Evolutionary conservation across 2,888 invertebrate genomes (phyloP).

Genomic region (Sesamia inferens): DNA sequence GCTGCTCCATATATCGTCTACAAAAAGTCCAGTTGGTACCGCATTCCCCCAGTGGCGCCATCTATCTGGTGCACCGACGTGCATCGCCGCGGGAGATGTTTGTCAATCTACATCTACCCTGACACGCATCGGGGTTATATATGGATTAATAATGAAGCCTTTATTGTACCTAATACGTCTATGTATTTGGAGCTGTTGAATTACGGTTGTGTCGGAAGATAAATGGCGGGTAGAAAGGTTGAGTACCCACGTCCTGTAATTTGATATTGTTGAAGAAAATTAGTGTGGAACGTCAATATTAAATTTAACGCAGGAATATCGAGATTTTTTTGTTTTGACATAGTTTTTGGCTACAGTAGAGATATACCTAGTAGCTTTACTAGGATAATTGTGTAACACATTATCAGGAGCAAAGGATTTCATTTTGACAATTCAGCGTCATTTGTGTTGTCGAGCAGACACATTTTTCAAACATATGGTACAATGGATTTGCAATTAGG

Average conservation of each 20-base stretch:
- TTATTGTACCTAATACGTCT: conserved; percentile 35
- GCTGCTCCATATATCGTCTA: conserved; percentile 51
- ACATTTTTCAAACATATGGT: too few species aligned
- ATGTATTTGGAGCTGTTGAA: conserved; percentile 2
- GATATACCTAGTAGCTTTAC: neutral
- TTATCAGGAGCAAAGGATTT: too few species aligned
- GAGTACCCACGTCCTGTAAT: neutral
- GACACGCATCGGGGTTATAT: conserved; percentile 56
- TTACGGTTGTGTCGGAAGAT: conserved; percentile 14
- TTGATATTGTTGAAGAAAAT: neutral
- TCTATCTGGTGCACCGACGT: conserved; percentile 61
- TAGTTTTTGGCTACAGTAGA: neutral
- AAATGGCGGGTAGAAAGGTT: conserved; percentile 16
- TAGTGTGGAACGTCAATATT: neutral
- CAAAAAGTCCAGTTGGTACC: conserved; percentile 49
- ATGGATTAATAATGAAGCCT: conserved; percentile 59
- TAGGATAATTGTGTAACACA: too few species aligned
- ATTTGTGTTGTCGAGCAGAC: too few species aligned
- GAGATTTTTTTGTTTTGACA: too few species aligned
- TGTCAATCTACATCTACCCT: conserved; percentile 65
- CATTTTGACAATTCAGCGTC: too few species aligned
- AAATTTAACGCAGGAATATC: neutral
- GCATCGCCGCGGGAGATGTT: conserved; percentile 67
- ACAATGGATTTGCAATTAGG: too few species aligned
- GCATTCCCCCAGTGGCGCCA: conserved; percentile 60